Conservation (phyloP, 2,888 invertebrate genomes). For the Nysson spinosus region DNA sequence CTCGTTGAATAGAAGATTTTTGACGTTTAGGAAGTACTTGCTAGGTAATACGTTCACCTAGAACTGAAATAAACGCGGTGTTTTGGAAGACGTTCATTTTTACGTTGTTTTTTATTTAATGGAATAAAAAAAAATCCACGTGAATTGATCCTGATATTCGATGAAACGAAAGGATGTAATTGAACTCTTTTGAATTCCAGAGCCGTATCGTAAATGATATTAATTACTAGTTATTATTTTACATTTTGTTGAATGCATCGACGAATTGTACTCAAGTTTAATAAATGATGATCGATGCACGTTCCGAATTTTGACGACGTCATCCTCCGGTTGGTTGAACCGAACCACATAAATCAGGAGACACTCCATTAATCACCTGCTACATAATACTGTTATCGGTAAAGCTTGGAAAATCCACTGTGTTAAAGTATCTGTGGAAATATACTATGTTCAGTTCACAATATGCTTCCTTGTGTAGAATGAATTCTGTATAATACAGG, state of each 20-base stretch:
- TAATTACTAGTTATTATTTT: neutral
- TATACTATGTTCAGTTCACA: neutral
- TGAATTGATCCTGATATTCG: too few relatives aligned
- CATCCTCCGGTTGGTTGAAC: conserved; percentile 24
- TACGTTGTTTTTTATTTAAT: too few relatives aligned
- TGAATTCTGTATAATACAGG: too few relatives aligned
- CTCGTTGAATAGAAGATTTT: too few relatives aligned
- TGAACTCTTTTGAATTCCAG: neutral
- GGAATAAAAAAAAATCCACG: too few relatives aligned
- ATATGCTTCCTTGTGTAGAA: too few relatives aligned
- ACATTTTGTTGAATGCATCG: neutral
- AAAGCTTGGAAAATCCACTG: neutral
- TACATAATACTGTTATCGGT: conserved; percentile 13
- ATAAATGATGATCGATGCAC: conserved; percentile 20
- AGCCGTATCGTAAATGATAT: neutral
- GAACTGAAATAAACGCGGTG: too few relatives aligned
- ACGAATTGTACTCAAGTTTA: conserved; percentile 9
- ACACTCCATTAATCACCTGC: conserved; percentile 32
- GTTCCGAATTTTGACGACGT: conserved; percentile 19
- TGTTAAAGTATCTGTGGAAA: neutral
- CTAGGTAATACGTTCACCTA: too few relatives aligned
- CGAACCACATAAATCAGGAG: conserved; percentile 10
- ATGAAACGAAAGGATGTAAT: neutral
- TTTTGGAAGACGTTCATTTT: too few relatives aligned
- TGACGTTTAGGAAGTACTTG: too few relatives aligned